phyloP scores from a whole-genome alignment of 2,888 invertebrate species.

The Andrena haemorrhoa region DNA sequence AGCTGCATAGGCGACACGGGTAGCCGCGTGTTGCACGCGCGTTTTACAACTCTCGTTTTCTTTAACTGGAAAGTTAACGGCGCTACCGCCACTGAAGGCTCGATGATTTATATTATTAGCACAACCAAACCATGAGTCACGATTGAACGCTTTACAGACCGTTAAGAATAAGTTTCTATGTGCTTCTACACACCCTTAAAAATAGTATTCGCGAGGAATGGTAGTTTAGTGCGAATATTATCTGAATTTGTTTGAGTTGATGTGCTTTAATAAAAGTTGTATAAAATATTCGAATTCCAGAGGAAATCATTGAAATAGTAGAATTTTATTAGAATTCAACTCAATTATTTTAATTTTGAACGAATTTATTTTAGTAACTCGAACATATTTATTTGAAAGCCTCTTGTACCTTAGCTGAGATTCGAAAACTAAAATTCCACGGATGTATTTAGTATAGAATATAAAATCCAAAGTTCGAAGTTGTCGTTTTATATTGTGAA shows the following conservation, averaged over 20 bases:
- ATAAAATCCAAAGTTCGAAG: neutral
- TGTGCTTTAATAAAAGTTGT: too few species aligned
- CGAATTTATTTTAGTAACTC: neutral
- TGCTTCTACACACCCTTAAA: neutral
- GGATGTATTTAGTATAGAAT: too few species aligned
- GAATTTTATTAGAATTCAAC: neutral
- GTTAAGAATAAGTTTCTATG: conserved; percentile 7
- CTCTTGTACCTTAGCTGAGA: neutral
- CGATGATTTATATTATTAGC: conserved; percentile 28
- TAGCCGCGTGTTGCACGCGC: conserved; percentile 15
- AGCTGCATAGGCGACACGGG: conserved; percentile 2
- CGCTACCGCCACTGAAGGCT: conserved; percentile 4
- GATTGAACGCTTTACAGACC: neutral
- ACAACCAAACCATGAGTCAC: conserved; percentile 2
- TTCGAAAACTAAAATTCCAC: too few species aligned
- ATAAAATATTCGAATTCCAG: too few species aligned
- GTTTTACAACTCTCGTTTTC: conserved; percentile 38
- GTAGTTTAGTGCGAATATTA: too few species aligned
- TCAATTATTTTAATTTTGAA: too few species aligned
- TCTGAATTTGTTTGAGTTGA: too few species aligned
- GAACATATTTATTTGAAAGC: neutral
- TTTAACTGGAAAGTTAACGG: conserved; percentile 14
- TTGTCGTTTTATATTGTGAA: conserved; percentile 5
- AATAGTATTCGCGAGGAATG: too few species aligned
- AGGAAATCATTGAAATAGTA: neutral